A percentile compares a stretch with the other conserved stretches of the same genome.
phyloP scores from a whole-genome alignment of 1,140 invertebrate species.

The Diorhabda carinulata region DNA sequence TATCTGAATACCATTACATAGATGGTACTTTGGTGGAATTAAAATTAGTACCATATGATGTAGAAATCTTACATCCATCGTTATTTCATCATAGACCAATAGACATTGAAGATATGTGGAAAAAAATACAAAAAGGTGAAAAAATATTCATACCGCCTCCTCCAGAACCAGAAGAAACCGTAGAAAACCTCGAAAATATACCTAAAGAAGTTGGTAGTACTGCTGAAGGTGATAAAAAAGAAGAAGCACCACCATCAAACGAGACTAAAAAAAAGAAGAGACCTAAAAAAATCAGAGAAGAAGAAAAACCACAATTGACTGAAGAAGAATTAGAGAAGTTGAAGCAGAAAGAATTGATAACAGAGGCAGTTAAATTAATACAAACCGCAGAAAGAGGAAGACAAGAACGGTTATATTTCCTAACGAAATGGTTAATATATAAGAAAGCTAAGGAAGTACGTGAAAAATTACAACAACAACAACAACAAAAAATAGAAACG shows the following conservation, averaged over 20 bases:
- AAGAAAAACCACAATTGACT: conserved; percentile 14
- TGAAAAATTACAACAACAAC: conserved; percentile 19
- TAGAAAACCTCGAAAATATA: not conserved
- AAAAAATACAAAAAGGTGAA: conserved; percentile 34
- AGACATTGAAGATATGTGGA: conserved; percentile 37
- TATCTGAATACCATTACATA: conserved; percentile 56
- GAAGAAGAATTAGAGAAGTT: conserved; percentile 19
- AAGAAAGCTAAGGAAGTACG: not conserved
- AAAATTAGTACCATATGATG: conserved; percentile 55
- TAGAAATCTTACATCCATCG: conserved; percentile 47
- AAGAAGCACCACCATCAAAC: conserved; percentile 13
- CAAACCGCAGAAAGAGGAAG: conserved; percentile 55
- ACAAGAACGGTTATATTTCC: conserved; percentile 51
- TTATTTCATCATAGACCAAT: conserved; percentile 34
- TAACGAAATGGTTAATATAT: conserved; percentile 35
- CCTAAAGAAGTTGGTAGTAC: conserved; percentile 12
- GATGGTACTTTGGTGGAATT: conserved; percentile 59
- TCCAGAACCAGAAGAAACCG: conserved; percentile 2
- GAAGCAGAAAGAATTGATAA: conserved; percentile 29
- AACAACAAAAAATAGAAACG: conserved; percentile 17
- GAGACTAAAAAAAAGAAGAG: conserved; percentile 16
- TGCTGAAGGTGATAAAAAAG: conserved; percentile 16
- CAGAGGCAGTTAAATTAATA: conserved; percentile 47
- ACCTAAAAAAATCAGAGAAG: conserved; percentile 9
- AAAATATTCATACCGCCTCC: conserved; percentile 25